Evolutionary conservation across 2,888 invertebrate genomes (phyloP).

Genomic region (Chymomyza caudatula): DNA sequence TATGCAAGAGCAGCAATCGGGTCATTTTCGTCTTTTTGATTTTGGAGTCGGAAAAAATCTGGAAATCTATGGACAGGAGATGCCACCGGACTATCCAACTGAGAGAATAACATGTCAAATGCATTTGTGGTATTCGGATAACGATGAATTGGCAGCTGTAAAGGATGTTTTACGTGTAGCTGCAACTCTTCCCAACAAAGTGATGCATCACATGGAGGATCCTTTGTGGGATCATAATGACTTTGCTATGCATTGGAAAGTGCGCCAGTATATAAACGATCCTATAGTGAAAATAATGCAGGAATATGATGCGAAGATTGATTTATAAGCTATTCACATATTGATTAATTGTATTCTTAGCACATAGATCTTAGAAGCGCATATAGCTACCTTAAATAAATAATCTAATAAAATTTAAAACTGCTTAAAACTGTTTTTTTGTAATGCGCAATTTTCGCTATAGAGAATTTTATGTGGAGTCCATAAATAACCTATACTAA

Average conservation of each 20-base stretch:
- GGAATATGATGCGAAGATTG: neutral
- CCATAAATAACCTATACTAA: neutral
- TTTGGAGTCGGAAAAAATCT: conserved; percentile 53
- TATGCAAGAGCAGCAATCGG: conserved; percentile 62
- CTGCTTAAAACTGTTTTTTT: neutral
- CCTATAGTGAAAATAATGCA: conserved; percentile 57
- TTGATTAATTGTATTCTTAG: neutral
- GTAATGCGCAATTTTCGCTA: neutral
- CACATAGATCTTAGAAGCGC: no score
- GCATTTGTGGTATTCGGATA: conserved; percentile 68
- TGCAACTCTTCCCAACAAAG: conserved; percentile 46
- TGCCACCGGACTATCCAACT: conserved; percentile 63
- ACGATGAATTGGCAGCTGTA: conserved; percentile 61
- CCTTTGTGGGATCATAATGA: conserved; percentile 59
- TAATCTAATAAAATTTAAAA: no score
- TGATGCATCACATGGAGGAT: conserved; percentile 52
- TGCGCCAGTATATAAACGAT: conserved; percentile 54
- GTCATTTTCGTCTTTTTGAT: conserved; percentile 62
- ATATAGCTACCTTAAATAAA: neutral
- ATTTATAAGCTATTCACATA: neutral
- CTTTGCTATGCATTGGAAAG: conserved; percentile 42
- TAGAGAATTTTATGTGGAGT: neutral
- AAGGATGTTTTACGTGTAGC: conserved; percentile 58
- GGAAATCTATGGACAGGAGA: conserved; percentile 43
- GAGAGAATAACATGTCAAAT: conserved; percentile 46